Conservation (phyloP, 2,888 invertebrate genomes). For the Macropis europaea region DNA sequence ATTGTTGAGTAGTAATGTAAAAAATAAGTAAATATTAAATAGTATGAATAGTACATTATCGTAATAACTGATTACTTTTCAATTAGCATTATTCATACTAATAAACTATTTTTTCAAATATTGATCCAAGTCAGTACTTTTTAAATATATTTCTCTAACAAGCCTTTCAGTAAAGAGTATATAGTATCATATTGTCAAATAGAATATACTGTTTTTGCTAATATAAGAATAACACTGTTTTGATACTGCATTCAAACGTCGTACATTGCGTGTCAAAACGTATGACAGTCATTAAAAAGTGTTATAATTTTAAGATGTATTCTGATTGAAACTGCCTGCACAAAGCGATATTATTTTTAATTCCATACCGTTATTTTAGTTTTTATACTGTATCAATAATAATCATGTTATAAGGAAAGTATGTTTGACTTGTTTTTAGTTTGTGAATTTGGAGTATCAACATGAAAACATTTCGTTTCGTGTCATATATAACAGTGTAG, state of each 20-base stretch:
- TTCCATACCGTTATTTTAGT: slow-evolving; percentile 3
- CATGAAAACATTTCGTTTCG: neutral
- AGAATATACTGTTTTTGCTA: slow-evolving; percentile 4
- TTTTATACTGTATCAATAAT: slow-evolving; percentile 10
- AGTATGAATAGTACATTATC: slow-evolving; percentile 1
- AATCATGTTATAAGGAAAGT: neutral
- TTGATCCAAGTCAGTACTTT: neutral
- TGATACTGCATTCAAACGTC: neutral
- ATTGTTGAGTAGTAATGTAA: slow-evolving; percentile 29
- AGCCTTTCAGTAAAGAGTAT: neutral
- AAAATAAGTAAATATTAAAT: slow-evolving; percentile 6
- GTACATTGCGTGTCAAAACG: slow-evolving; percentile 3
- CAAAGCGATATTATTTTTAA: slow-evolving; percentile 7
- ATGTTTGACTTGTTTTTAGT: neutral
- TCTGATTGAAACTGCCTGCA: slow-evolving; percentile 23
- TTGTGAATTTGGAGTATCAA: neutral
- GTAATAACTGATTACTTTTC: neutral
- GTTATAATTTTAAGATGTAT: neutral
- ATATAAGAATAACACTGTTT: slow-evolving; percentile 3
- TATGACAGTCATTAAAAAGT: neutral
- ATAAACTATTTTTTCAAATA: neutral
- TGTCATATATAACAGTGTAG: neutral
- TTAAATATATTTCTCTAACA: neutral
- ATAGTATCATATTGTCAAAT: neutral
- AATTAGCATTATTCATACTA: slow-evolving; percentile 15